Percentiles rank a stretch among this genome's conserved stretches.
Conservation (phyloP, 2,888 invertebrate species). For the Drosophila melanocephala region DNA sequence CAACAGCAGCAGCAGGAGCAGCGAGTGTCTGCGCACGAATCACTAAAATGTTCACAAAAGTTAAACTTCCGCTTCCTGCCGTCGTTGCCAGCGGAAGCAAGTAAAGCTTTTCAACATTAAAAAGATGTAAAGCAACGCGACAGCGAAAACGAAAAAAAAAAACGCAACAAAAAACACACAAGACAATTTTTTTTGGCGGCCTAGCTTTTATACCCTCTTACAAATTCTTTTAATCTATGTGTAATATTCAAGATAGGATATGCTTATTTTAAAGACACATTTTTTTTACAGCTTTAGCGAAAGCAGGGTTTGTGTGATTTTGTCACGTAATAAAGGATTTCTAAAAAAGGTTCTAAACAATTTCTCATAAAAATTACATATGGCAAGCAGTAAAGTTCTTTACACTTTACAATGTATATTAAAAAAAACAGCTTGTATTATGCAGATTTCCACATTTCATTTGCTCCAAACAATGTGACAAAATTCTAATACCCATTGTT, state of each 20-base stretch:
- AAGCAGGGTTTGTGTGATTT: not conserved
- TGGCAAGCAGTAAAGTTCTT: not conserved
- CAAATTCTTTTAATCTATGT: conserved; percentile 19
- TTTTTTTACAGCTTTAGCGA: not conserved
- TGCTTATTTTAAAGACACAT: not conserved
- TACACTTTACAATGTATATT: not conserved
- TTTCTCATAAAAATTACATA: not conserved
- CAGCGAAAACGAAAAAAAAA: conserved; percentile 42
- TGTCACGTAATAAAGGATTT: not conserved
- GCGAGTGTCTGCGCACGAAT: conserved; percentile 77
- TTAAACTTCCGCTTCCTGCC: conserved; percentile 80
- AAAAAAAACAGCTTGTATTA: conserved; percentile 4
- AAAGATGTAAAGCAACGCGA: conserved; percentile 78
- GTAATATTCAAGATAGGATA: not conserved
- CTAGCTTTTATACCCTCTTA: conserved; percentile 42
- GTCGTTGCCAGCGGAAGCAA: conserved; percentile 71
- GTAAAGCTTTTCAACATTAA: conserved; percentile 82
- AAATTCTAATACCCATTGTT: conserved; percentile 37
- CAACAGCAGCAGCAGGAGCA: conserved; percentile 11
- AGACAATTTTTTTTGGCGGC: not conserved
- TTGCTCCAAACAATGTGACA: conserved; percentile 33
- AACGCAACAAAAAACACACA: conserved; percentile 5
- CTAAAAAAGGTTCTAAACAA: not conserved
- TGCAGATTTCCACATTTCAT: conserved; percentile 6
- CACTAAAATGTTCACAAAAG: conserved; percentile 82